Evolutionary conservation across 2,888 invertebrate genomes (phyloP).

Genomic region (Leptopilina drosophilae): DNA sequence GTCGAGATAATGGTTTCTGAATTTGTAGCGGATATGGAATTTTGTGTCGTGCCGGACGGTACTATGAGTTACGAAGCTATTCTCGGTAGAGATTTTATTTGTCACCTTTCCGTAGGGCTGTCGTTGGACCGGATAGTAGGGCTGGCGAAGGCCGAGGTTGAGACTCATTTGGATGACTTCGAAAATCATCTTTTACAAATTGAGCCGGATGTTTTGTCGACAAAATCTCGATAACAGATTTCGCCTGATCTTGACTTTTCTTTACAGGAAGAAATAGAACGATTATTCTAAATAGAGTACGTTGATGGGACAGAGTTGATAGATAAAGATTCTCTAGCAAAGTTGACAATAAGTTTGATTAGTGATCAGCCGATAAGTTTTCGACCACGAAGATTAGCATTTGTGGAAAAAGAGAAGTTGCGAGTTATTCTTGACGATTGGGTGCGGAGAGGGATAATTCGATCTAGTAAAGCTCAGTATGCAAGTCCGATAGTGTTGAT

Average conservation of each 20-base stretch:
- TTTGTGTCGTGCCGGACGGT: slow-evolving; percentile 42
- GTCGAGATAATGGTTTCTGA: neutral
- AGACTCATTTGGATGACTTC: neutral
- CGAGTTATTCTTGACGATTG: slow-evolving; percentile 45
- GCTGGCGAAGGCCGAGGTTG: neutral
- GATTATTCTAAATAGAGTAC: neutral
- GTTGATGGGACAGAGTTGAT: neutral
- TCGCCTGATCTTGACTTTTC: neutral
- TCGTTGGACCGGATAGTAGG: neutral
- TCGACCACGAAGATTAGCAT: slow-evolving; percentile 30
- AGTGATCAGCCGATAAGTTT: slow-evolving; percentile 30
- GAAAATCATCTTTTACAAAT: slow-evolving; percentile 42
- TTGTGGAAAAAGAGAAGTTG: slow-evolving; percentile 41
- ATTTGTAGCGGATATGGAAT: slow-evolving; percentile 1
- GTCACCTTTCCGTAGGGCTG: neutral
- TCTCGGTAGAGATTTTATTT: slow-evolving; percentile 42
- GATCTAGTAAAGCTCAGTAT: slow-evolving; percentile 58
- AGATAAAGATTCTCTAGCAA: neutral
- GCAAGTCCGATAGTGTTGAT: slow-evolving; percentile 59
- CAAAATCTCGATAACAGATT: neutral
- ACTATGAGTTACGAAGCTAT: slow-evolving; percentile 40
- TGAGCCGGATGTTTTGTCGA: neutral
- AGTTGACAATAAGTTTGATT: slow-evolving; percentile 17
- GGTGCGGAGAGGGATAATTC: slow-evolving; percentile 46
- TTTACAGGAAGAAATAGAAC: neutral